These are phyloP conservation scores for Delphinapterus leucas DNA, from an alignment of 2,113 vertebrate species.

Conservation along the genomic window DNA sequence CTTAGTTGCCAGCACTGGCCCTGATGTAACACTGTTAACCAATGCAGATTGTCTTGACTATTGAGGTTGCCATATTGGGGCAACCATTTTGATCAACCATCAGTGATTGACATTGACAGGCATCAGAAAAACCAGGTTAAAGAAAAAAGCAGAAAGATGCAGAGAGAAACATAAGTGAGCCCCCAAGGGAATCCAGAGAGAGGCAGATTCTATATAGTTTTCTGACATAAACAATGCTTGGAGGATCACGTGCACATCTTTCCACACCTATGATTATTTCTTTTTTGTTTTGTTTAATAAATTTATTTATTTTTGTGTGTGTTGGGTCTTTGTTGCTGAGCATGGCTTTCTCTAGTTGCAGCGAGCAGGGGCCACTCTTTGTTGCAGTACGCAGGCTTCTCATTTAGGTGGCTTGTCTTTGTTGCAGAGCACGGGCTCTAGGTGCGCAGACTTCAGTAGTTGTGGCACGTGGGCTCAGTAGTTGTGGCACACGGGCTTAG, in stretches of 20 bases:
- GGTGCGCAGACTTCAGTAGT: too few relatives aligned
- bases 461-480: too few relatives aligned
- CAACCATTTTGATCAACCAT: background rate
- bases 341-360: too few relatives aligned
- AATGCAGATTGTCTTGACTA: background rate
- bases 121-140: background rate
- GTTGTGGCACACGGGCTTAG: too few relatives aligned
- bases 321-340: too few relatives aligned
- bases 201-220: background rate
- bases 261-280: background rate
- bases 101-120: background rate
- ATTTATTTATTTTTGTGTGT: too few relatives aligned
- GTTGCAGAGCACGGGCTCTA: too few relatives aligned
- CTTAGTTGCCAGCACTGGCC: background rate
- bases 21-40: background rate
- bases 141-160: background rate
- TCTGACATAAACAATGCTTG: background rate
- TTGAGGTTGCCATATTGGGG: background rate
- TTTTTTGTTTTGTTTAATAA: background rate
- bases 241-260: background rate
- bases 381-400: too few relatives aligned
- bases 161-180: background rate
- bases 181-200: background rate
- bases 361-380: too few relatives aligned
- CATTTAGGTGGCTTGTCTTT: too few relatives aligned